Conservation (phyloP, 2,113 vertebrate genomes). For the Oncorhynchus mykiss region DNA sequence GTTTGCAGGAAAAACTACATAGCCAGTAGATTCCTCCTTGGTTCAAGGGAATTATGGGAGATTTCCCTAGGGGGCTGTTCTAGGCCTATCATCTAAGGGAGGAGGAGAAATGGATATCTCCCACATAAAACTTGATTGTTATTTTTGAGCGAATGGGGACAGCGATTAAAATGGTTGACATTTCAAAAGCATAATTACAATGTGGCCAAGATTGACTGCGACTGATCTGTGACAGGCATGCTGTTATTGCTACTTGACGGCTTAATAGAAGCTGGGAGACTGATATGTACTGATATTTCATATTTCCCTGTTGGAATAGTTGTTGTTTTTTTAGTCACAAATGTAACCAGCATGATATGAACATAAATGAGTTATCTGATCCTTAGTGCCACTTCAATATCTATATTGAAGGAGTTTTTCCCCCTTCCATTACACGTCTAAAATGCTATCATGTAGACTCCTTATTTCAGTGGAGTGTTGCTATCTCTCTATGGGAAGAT, state of each 20-base stretch:
- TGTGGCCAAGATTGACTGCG: conserved; percentile 12
- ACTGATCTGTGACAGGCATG: neutral
- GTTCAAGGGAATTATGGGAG: conserved; percentile 1
- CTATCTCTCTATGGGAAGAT: conserved; percentile 9
- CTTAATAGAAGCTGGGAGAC: neutral
- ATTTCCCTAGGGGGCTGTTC: conserved; percentile 31
- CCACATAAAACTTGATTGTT: conserved; percentile 13
- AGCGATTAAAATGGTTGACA: conserved; percentile 16
- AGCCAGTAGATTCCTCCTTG: conserved; percentile 20
- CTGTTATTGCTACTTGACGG: neutral
- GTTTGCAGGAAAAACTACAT: conserved; percentile 18
- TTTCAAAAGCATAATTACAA: conserved; percentile 20
- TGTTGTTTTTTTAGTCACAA: neutral
- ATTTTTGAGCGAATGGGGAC: conserved; percentile 16
- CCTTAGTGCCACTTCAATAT: conserved; percentile 3
- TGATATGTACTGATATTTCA: neutral
- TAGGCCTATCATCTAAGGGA: conserved; percentile 8
- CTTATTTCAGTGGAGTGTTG: conserved; percentile 4
- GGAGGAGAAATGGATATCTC: conserved; percentile 16
- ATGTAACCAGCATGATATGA: neutral
- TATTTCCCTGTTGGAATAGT: neutral
- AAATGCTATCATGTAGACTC: conserved; percentile 2
- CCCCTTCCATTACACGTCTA: conserved; percentile 2
- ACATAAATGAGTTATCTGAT: conserved; percentile 11
- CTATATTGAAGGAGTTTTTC: neutral